Percentiles rank a stretch among this genome's conserved stretches.
These are phyloP conservation scores for Drosophila triauraria DNA, from an alignment of 1,140 invertebrate genomes.

Conservation along the genomic window DNA sequence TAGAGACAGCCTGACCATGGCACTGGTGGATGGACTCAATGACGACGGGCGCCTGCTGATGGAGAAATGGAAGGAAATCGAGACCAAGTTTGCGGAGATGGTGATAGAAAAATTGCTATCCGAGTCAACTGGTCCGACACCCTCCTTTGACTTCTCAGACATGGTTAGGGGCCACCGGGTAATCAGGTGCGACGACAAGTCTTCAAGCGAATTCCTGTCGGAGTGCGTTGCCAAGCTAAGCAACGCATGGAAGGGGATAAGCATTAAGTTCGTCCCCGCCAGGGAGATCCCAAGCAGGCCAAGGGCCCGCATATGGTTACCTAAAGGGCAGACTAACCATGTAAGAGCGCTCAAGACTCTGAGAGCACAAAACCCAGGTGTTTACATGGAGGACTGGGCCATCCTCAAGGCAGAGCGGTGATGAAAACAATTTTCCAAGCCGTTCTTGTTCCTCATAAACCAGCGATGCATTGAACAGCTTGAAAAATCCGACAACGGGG, in stretches of 20 bases:
- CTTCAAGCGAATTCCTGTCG: not conserved
- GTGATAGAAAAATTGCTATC: constrained; percentile 1
- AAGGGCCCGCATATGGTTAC: not conserved
- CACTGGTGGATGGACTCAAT: not conserved
- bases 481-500: no score
- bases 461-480: no score
- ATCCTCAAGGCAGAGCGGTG: no score
- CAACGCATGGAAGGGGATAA: not conserved
- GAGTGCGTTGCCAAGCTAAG: not conserved
- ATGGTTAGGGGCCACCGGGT: constrained; percentile 1
- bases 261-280: not conserved
- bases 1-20: not conserved
- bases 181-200: not conserved
- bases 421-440: no score
- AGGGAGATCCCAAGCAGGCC: not conserved
- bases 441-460: no score
- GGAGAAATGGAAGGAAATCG: constrained; percentile 5
- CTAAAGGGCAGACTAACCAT: not conserved
- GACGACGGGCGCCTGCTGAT: not conserved
- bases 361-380: no score
- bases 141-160: constrained; percentile 2
- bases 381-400: no score
- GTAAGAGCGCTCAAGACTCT: no score
- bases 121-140: not conserved
- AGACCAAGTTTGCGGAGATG: not conserved